These are phyloP conservation scores for Zalophus californianus DNA, from an alignment of 2,797 vertebrate genomes.

Conservation along the genomic window DNA sequence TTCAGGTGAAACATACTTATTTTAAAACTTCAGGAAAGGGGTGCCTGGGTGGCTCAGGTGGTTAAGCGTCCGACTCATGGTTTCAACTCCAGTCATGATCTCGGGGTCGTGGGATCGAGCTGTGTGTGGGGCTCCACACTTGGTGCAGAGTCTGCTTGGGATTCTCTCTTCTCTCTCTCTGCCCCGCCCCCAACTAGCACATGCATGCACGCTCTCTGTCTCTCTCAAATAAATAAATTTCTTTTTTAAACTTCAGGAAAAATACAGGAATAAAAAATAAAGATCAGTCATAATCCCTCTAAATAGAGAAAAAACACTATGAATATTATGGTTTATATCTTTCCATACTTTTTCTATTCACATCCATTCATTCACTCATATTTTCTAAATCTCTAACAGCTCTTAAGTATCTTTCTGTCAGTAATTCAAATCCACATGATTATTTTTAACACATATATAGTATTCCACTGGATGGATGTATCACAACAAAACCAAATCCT, in stretches of 20 bases:
- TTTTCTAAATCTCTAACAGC: neutral
- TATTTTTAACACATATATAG: neutral
- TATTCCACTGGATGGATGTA: neutral
- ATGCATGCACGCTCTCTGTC: neutral
- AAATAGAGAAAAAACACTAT: neutral
- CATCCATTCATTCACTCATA: neutral
- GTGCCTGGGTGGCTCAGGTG: neutral
- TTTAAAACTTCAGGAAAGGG: slow-evolving; percentile 53
- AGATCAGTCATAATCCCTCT: neutral
- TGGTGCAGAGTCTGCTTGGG: neutral
- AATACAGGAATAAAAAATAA: slow-evolving; percentile 19
- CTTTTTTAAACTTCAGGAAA: neutral
- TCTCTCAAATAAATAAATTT: neutral
- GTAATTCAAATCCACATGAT: neutral
- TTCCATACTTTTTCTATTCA: slow-evolving; percentile 10
- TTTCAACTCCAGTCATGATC: neutral
- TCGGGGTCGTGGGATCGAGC: neutral
- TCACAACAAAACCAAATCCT: neutral
- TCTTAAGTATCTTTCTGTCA: neutral
- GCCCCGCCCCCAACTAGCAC: neutral
- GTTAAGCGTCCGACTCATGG: neutral
- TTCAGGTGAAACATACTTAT: neutral
- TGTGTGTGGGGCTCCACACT: neutral
- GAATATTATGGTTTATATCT: neutral
- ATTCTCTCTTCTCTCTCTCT: neutral